Evolutionary conservation across 2,797 vertebrate species (phyloP), one percentile per base, ranked within the genome.

Genomic region (Sciurus carolinensis): DNA sequence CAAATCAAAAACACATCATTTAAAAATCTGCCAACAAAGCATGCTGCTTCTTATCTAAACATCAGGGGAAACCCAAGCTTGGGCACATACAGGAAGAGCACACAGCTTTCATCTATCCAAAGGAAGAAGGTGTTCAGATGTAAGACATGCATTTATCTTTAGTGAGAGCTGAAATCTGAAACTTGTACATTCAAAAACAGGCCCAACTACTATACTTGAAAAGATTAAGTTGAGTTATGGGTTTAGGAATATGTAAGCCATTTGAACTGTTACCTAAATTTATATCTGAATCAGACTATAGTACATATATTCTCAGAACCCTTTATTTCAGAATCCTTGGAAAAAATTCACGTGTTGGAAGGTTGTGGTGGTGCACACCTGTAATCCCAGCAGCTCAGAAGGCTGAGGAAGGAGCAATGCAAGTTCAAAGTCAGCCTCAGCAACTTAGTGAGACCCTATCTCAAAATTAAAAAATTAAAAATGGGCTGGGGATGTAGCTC

Each of bases 11-110:
- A 79, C 64, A 24, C 20, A 71, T 42, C 54, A 87, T 69, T 92
- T 94, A 52, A 47, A 93, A 73, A 84, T 76, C 42, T 96, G 81
- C 82, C 85, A 86, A 75, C 47, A 75, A 97, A 84, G 30, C 39
- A 80, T 20, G 20, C 5, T 84, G 82, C 52, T 83, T 90, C 67
- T 96, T 87, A 85, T 11, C 47, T 75, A 67, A 92, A 66, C 26
- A 59, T 76, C 24, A 15, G 33, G 83, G 66, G 76, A 93, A 86
- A 90, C 52, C 87, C 86, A 90, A 90, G 86, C 30, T 28, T 93
- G 59, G n/a, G 33, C 26, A 72, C 22, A 44, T 28, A 57, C 44
- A 62, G 3, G 26, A 91, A 87, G 66, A 92, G 47, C 12, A 93
- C 36, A 85, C 6, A 85, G 67, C 22, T 92, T 79, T 81, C 67